Percentiles rank a stretch among this genome's conserved stretches.
Conservation (phyloP, 2,888 invertebrate species). For the Pyralis farinalis region DNA sequence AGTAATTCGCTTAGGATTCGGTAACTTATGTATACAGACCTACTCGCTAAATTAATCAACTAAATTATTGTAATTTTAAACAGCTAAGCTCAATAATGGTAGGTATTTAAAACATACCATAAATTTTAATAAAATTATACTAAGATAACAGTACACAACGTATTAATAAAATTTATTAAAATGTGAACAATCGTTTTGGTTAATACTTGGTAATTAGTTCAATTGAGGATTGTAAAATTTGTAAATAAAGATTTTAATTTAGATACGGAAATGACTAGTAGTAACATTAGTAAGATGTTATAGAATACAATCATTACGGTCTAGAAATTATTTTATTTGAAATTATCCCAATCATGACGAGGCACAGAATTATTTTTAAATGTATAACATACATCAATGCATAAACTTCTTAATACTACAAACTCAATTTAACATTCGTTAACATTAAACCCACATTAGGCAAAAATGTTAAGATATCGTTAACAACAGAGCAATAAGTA, state of each 20-base stretch:
- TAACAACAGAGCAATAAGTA: too few species aligned
- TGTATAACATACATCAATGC: constrained; percentile 25
- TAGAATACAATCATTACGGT: constrained; percentile 1
- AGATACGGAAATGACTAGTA: constrained; percentile 43
- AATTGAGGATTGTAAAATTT: constrained; percentile 25
- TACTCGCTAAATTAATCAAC: constrained; percentile 39
- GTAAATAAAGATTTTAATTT: constrained; percentile 31
- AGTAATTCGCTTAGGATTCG: constrained; percentile 17
- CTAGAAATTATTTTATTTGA: constrained; percentile 6
- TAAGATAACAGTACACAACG: constrained; percentile 62
- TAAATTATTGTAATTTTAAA: constrained; percentile 39
- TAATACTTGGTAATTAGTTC: constrained; percentile 56
- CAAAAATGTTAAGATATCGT: constrained; percentile 1
- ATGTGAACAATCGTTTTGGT: constrained; percentile 75
- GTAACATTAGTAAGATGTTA: constrained; percentile 19
- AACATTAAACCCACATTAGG: constrained; percentile 1
- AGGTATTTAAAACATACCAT: constrained; percentile 58
- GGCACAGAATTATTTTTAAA: constrained; percentile 33
- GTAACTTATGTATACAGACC: constrained; percentile 39
- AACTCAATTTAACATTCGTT: constrained; percentile 4
- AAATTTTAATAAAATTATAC: constrained; percentile 57
- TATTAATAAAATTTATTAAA: constrained; percentile 76
- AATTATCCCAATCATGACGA: constrained; percentile 13
- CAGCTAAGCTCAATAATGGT: constrained; percentile 42
- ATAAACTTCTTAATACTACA: constrained; percentile 28